phyloP scores from a whole-genome alignment of 2,888 invertebrate species.

The Drosophila borborema region DNA sequence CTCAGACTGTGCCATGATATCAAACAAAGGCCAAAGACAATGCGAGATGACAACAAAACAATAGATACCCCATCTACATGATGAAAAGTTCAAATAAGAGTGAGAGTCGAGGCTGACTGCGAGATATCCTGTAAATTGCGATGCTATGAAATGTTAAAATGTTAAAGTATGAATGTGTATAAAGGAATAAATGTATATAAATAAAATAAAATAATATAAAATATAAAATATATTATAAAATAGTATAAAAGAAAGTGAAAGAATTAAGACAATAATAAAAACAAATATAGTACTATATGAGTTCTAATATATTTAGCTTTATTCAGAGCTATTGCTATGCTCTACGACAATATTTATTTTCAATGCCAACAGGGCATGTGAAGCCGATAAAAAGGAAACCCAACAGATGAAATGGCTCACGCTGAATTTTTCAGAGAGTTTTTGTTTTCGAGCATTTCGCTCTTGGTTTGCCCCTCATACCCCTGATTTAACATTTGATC shows the following conservation, averaged over 20 bases:
- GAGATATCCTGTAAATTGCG: neutral
- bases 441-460: conserved; percentile 42
- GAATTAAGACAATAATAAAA: too few relatives aligned
- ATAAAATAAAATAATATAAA: too few relatives aligned
- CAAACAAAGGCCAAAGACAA: conserved; percentile 26
- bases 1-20: conserved; percentile 12
- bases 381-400: conserved; percentile 28
- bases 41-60: conserved; percentile 51
- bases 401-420: conserved; percentile 31
- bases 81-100: conserved; percentile 42
- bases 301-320: too few relatives aligned
- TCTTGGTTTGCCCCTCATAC: too few relatives aligned
- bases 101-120: neutral
- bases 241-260: too few relatives aligned
- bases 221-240: too few relatives aligned
- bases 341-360: neutral
- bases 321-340: neutral
- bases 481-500: neutral
- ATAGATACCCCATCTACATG: conserved; percentile 60
- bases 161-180: too few relatives aligned
- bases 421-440: conserved; percentile 52
- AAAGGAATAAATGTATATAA: too few relatives aligned
- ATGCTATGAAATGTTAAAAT: neutral
- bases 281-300: too few relatives aligned
- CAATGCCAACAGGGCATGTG: neutral